Evolutionary conservation across 1,140 invertebrate genomes (phyloP).

Genomic region (Mylabris phalerata): DNA sequence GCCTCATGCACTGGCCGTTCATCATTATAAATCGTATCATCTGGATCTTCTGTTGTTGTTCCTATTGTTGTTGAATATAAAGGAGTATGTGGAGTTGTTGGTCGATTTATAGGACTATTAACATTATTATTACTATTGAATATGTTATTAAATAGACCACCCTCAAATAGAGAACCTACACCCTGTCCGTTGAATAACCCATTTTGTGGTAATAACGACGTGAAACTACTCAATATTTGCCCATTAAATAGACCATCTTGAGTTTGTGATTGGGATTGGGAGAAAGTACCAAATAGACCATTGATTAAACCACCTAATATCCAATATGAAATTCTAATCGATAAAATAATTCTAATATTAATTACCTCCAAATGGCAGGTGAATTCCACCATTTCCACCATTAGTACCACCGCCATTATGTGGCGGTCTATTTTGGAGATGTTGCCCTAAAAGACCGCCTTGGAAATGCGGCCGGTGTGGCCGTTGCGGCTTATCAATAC

Average conservation of each 20-base stretch:
- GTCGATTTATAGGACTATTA: background rate
- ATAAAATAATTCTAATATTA: background rate
- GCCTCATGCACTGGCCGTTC: conserved; percentile 10
- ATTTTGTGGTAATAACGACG: background rate
- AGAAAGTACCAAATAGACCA: conserved; percentile 1
- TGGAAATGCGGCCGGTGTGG: background rate
- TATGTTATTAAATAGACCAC: conserved; percentile 1
- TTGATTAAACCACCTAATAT: background rate
- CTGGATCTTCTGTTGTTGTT: conserved; percentile 2
- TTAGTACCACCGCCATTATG: too few relatives aligned
- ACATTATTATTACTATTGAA: background rate
- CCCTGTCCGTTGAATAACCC: conserved; percentile 11
- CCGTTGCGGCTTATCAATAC: background rate
- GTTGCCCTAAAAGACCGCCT: background rate
- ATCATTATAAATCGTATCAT: conserved; percentile 17
- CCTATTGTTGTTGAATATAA: background rate
- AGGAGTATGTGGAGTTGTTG: background rate
- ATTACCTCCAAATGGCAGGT: background rate
- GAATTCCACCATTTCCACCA: background rate
- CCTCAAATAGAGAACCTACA: conserved; percentile 1
- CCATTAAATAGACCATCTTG: background rate
- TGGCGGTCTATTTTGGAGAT: background rate
- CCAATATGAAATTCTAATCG: background rate
- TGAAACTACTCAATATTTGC: background rate
- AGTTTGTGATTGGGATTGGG: background rate